A percentile compares a stretch with the other conserved stretches of the same genome.
Evolutionary conservation across 1,140 invertebrate species (phyloP).

Genomic region (Drosophila elegans): DNA sequence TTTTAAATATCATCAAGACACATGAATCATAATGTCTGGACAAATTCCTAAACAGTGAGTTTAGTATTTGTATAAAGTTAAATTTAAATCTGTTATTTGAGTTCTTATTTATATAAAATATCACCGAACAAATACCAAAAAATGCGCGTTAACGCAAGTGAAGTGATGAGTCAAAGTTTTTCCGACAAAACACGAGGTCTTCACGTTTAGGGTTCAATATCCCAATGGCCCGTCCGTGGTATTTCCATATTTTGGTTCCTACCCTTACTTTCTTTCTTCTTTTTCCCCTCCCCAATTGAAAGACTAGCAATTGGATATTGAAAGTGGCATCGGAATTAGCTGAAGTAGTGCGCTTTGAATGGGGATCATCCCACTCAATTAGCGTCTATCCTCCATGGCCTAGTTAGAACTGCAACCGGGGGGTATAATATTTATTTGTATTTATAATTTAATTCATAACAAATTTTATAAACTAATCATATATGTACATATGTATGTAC

Average conservation of each 20-base stretch:
- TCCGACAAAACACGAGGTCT: constrained; percentile 3
- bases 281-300: not conserved
- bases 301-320: constrained; percentile 21
- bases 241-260: constrained; percentile 5
- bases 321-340: constrained; percentile 38
- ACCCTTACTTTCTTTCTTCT: not conserved
- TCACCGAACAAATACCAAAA: not conserved
- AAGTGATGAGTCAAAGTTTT: not conserved
- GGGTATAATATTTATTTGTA: too few species aligned
- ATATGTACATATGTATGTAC: too few species aligned
- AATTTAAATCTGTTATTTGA: not conserved
- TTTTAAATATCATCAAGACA: not conserved
- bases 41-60: not conserved
- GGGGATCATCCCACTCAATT: constrained; percentile 46
- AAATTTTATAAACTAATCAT: too few species aligned
- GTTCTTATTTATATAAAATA: not conserved
- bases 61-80: not conserved
- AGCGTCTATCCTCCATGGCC: constrained; percentile 5
- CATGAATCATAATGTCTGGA: not conserved
- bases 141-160: constrained; percentile 1
- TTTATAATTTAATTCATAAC: too few species aligned
- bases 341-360: constrained; percentile 19
- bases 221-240: not conserved
- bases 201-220: constrained; percentile 9
- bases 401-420: not conserved